These are phyloP conservation scores for Theocolax elegans DNA, from an alignment of 1,140 invertebrate genomes.

Conservation along the genomic window DNA sequence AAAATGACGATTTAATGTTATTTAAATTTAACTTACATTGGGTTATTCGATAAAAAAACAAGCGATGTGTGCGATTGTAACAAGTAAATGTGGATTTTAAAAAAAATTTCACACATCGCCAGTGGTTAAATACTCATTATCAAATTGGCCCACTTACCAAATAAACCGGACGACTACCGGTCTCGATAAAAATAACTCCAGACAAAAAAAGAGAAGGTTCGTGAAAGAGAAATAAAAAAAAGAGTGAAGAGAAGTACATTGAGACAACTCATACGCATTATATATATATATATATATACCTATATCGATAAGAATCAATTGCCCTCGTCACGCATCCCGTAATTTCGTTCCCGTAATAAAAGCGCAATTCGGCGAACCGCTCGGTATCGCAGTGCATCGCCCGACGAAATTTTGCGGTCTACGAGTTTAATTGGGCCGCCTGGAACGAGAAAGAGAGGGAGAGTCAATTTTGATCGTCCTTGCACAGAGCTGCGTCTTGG, in stretches of 20 bases:
- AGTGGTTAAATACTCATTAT: no score
- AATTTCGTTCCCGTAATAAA: slow-evolving; percentile 26
- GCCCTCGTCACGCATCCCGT: slow-evolving; percentile 14
- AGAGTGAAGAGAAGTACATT: not conserved
- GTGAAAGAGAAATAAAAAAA: not conserved
- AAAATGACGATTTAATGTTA: no score
- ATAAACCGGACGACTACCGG: not conserved
- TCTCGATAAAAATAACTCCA: slow-evolving; percentile 8
- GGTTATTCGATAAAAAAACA: no score
- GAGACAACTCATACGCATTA: not conserved
- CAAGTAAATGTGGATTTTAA: no score
- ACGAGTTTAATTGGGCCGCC: slow-evolving; percentile 14
- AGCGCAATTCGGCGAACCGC: slow-evolving; percentile 10
- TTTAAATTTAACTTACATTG: no score
- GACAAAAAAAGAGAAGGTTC: not conserved
- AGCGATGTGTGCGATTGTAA: no score
- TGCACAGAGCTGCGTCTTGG: not conserved
- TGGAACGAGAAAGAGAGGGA: no score
- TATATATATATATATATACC: no score
- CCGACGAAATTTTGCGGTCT: slow-evolving; percentile 13
- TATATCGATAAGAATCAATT: slow-evolving; percentile 36
- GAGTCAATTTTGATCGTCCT: slow-evolving; percentile 16
- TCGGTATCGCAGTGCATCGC: not conserved
- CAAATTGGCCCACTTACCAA: slow-evolving; percentile 4
- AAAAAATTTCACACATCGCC: no score